Percentiles rank a stretch among this genome's conserved stretches.
Conservation (phyloP, 1,140 invertebrate genomes). For the Holcopasites calliopsidis region DNA sequence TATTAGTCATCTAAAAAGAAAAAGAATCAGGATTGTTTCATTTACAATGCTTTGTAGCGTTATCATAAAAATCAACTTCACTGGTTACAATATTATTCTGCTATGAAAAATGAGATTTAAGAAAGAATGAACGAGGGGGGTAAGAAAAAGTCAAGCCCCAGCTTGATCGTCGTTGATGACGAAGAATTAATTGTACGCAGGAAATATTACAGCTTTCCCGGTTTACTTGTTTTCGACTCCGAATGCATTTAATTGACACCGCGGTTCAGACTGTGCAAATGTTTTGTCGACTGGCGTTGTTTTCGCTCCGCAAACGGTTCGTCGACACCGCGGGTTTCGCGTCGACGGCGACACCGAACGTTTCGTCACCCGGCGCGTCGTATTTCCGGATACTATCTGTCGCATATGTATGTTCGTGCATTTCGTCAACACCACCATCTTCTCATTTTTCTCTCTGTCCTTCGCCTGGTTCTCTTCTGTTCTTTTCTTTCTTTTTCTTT, state of each 20-base stretch:
- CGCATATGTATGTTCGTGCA: slow-evolving; percentile 9
- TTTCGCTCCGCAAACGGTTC: slow-evolving; percentile 4
- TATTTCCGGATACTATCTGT: slow-evolving; percentile 29
- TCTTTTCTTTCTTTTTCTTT: not conserved
- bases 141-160: not conserved
- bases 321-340: slow-evolving; percentile 2
- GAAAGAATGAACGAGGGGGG: too few species aligned
- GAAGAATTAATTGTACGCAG: too few species aligned
- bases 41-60: too few species aligned
- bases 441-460: too few species aligned
- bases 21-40: too few species aligned
- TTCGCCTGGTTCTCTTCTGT: not conserved
- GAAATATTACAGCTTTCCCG: not conserved
- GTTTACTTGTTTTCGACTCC: not conserved
- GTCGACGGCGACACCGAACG: not conserved
- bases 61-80: too few species aligned
- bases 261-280: slow-evolving; percentile 5
- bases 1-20: not conserved
- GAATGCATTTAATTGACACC: not conserved
- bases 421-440: not conserved
- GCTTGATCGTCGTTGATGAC: not conserved
- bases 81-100: too few species aligned
- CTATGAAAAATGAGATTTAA: too few species aligned
- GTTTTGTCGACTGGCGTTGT: slow-evolving; percentile 5
- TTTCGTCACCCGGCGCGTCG: slow-evolving; percentile 40